These are phyloP conservation scores for Resseliella maxima DNA, from an alignment of 2,888 invertebrate genomes.

Conservation along the genomic window DNA sequence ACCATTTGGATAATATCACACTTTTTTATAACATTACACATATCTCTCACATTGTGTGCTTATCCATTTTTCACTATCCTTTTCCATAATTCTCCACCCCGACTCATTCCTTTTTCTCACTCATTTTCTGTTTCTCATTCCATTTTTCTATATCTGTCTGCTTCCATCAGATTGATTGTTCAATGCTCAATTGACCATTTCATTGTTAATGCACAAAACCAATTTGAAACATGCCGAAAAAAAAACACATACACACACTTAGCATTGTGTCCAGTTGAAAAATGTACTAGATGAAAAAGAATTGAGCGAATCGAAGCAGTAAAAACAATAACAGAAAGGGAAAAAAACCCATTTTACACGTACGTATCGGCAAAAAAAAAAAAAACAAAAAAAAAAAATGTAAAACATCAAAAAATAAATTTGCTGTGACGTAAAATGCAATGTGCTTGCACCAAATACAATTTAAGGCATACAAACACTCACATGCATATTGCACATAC, in stretches of 20 bases:
- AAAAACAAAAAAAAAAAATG: no score
- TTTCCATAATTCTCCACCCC: not conserved
- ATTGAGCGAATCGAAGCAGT: no score
- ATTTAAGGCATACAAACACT: slow-evolving; percentile 50
- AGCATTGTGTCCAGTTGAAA: not conserved
- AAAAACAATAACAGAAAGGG: not conserved
- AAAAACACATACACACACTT: not conserved
- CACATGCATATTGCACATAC: no score
- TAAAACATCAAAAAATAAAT: slow-evolving; percentile 44
- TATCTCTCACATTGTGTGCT: not conserved
- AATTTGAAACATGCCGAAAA: slow-evolving; percentile 14
- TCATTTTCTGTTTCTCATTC: not conserved
- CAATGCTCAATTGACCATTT: slow-evolving; percentile 48
- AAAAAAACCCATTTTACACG: not conserved
- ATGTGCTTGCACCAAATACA: slow-evolving; percentile 4
- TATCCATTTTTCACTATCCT: not conserved
- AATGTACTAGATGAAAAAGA: not conserved
- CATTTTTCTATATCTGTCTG: not conserved
- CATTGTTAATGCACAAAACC: slow-evolving; percentile 44
- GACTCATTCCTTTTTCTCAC: not conserved
- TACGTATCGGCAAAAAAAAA: not conserved
- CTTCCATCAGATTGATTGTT: slow-evolving; percentile 47
- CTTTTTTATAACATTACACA: not conserved
- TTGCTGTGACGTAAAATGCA: not conserved
- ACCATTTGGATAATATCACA: slow-evolving; percentile 37